Conservation (phyloP, 2,888 invertebrate genomes). For the Fissipunctia ypsillon region DNA sequence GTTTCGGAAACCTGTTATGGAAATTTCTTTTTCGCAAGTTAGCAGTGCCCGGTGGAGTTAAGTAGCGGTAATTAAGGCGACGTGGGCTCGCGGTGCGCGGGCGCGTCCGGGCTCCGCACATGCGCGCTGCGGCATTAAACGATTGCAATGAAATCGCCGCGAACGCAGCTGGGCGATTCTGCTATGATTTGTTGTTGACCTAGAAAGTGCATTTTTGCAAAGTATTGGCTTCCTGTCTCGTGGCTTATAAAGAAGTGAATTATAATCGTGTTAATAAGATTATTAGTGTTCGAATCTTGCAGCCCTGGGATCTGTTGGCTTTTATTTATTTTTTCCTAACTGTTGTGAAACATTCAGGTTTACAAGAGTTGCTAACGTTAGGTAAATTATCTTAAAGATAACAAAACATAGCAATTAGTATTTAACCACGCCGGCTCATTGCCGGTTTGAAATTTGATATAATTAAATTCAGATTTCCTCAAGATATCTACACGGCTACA, state of each 20-base stretch:
- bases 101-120: conserved; percentile 20
- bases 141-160: conserved; percentile 59
- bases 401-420: conserved; percentile 15
- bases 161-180: conserved; percentile 53
- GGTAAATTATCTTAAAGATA: conserved; percentile 4
- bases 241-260: neutral
- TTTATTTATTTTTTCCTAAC: too few relatives aligned
- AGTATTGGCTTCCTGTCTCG: neutral
- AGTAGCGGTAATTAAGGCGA: conserved; percentile 60
- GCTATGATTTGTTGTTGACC: conserved; percentile 37
- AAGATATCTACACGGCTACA: neutral
- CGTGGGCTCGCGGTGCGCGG: conserved; percentile 26
- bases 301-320: too few relatives aligned
- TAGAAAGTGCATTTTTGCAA: conserved; percentile 34
- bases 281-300: neutral
- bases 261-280: neutral
- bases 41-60: conserved; percentile 37
- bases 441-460: neutral
- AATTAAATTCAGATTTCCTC: conserved; percentile 12
- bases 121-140: conserved; percentile 33
- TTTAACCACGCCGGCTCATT: neutral
- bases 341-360: neutral
- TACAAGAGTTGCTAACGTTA: neutral
- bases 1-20: conserved; percentile 60
- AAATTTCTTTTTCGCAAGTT: conserved; percentile 65